Conservation (phyloP, 2,888 invertebrate species). For the Rhyacophila evoluta region DNA sequence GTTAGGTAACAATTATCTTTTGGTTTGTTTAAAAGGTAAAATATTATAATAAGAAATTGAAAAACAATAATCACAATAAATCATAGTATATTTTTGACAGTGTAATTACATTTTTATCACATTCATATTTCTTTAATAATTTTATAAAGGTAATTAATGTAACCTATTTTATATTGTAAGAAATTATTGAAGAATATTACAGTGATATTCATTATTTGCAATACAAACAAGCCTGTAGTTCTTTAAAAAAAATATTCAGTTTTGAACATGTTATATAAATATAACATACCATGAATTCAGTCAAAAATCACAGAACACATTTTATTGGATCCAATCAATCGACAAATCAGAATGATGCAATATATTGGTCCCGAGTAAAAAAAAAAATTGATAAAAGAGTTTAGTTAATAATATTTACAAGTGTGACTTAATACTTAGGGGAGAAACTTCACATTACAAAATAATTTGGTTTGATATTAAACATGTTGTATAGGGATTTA, state of each 20-base stretch:
- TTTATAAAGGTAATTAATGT: not conserved
- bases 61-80: conserved; percentile 9
- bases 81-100: conserved; percentile 23
- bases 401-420: conserved; percentile 5
- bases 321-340: conserved; percentile 17
- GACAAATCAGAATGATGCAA: conserved; percentile 9
- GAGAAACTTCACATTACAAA: not conserved
- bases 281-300: conserved; percentile 6
- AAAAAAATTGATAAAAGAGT: conserved; percentile 15
- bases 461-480: not conserved
- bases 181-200: not conserved
- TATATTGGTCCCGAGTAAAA: conserved; percentile 22
- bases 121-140: not conserved
- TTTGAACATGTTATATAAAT: not conserved
- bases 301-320: conserved; percentile 22
- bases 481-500: not conserved
- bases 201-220: not conserved
- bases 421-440: not conserved
- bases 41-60: no score
- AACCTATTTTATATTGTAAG: not conserved
- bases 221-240: not conserved
- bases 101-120: conserved; percentile 3
- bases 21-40: no score
- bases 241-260: no score
- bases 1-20: no score